Percentiles rank a stretch among this genome's conserved stretches.
phyloP scores from a whole-genome alignment of 2,797 vertebrate species.

The Morelia viridis region DNA sequence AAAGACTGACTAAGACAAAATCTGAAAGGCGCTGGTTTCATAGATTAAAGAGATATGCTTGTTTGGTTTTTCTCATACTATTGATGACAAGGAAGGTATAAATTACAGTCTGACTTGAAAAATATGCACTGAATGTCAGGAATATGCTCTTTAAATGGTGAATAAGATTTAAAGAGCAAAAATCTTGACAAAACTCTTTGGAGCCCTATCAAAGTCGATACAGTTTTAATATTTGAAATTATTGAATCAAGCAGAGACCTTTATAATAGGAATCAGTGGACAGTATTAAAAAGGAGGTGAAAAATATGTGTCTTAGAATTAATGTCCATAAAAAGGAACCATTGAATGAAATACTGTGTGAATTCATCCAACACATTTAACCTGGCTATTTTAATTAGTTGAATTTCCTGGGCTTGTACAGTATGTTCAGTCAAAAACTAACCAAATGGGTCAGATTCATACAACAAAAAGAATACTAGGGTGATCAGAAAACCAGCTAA shows the following conservation, averaged over 20 bases:
- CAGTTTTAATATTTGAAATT: slow-evolving; percentile 6
- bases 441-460: neutral
- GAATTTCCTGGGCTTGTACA: neutral
- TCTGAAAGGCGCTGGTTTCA: neutral
- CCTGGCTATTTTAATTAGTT: neutral
- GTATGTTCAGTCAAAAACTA: neutral
- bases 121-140: neutral
- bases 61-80: neutral
- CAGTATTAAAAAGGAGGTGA: neutral
- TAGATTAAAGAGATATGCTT: neutral
- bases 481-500: neutral
- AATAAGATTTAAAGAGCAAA: slow-evolving; percentile 13
- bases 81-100: neutral
- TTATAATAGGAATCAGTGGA: neutral
- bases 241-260: slow-evolving; percentile 1
- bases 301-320: neutral
- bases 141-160: neutral
- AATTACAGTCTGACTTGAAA: neutral
- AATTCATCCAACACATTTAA: neutral
- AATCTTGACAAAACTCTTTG: slow-evolving; percentile 1
- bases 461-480: neutral
- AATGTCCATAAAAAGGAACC: neutral
- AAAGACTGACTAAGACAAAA: neutral
- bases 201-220: neutral
- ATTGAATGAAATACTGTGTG: neutral